Evolutionary conservation across 2,888 invertebrate genomes (phyloP).

Genomic region (Cheilosia scutellata): DNA sequence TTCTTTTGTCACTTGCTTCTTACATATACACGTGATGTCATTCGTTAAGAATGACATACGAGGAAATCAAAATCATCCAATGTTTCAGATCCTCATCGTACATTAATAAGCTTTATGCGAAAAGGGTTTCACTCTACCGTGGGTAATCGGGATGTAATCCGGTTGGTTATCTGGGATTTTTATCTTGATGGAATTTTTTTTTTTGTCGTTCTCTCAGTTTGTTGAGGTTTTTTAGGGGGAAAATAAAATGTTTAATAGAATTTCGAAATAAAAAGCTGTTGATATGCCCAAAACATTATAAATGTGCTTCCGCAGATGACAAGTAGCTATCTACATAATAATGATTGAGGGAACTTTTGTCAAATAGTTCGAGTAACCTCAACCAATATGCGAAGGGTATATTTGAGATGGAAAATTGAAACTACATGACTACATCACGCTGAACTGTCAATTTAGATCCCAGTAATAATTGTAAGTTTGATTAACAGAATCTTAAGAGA

Average conservation of each 20-base stretch:
- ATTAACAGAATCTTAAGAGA: no score
- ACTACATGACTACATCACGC: no score
- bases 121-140: slow-evolving; percentile 42
- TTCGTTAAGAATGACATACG: slow-evolving; percentile 67
- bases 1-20: slow-evolving; percentile 68
- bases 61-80: slow-evolving; percentile 72
- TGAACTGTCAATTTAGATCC: no score
- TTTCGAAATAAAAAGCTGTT: slow-evolving; percentile 26
- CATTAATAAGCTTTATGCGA: slow-evolving; percentile 41
- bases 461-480: no score
- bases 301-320: no score
- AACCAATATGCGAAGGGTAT: no score
- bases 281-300: slow-evolving; percentile 1
- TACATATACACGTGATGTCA: slow-evolving; percentile 48
- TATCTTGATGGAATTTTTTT: slow-evolving; percentile 17
- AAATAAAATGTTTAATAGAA: slow-evolving; percentile 15
- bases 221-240: background rate
- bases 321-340: no score
- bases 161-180: slow-evolving; percentile 51
- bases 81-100: slow-evolving; percentile 48
- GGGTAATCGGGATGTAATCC: slow-evolving; percentile 56
- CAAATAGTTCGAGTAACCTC: no score
- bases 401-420: no score
- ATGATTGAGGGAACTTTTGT: no score
- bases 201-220: background rate